phyloP scores from a whole-genome alignment of 1,140 invertebrate genomes.

The Drepana arcuata region DNA sequence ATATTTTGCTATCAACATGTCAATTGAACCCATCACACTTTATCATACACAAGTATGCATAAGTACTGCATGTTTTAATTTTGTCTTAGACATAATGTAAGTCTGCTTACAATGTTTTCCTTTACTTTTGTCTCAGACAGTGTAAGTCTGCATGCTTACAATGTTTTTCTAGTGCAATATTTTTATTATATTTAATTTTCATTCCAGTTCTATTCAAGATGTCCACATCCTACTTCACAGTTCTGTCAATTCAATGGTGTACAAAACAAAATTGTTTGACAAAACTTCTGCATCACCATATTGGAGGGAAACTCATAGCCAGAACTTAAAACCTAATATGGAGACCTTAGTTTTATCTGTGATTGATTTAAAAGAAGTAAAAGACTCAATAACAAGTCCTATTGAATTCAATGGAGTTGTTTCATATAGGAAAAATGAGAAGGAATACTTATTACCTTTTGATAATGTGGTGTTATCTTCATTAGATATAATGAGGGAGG shows the following conservation, averaged over 20 bases:
- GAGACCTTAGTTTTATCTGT: slow-evolving; percentile 20
- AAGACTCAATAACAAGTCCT: slow-evolving; percentile 18
- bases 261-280: slow-evolving; percentile 39
- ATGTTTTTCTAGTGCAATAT: background rate
- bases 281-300: slow-evolving; percentile 16
- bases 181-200: slow-evolving; percentile 3
- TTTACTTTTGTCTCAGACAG: no score
- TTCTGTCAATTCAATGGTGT: slow-evolving; percentile 21
- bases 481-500: slow-evolving; percentile 24
- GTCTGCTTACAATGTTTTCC: no score
- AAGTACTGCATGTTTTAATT: no score
- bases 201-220: slow-evolving; percentile 38
- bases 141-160: no score
- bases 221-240: slow-evolving; percentile 32
- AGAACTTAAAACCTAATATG: slow-evolving; percentile 10
- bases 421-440: slow-evolving; percentile 23
- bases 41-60: no score
- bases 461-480: slow-evolving; percentile 29
- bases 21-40: no score
- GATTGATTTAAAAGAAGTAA: slow-evolving; percentile 32
- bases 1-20: no score
- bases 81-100: slow-evolving; percentile 3
- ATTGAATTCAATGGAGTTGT: slow-evolving; percentile 36
- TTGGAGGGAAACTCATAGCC: slow-evolving; percentile 28
- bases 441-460: slow-evolving; percentile 31